These are phyloP conservation scores for Varanus komodoensis DNA, from an alignment of 2,113 vertebrate species.

Conservation along the genomic window DNA sequence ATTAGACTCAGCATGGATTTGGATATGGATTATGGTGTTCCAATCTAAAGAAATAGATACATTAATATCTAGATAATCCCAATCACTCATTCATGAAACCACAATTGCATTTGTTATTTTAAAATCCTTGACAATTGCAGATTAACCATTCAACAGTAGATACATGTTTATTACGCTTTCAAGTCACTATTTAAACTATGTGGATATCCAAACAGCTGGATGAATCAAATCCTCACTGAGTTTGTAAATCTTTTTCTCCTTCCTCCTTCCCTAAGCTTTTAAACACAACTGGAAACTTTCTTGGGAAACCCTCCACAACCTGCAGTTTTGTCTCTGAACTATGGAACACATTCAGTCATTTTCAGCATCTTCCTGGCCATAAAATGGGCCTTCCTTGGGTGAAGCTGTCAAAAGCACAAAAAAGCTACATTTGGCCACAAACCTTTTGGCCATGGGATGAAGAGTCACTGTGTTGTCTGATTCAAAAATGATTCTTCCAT, in stretches of 20 bases:
- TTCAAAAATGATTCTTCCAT: constrained; percentile 84
- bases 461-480: constrained; percentile 73
- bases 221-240: constrained; percentile 43
- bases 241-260: neutral
- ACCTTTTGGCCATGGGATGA: constrained; percentile 68
- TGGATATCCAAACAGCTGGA: constrained; percentile 48
- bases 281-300: constrained; percentile 36
- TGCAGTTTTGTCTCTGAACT: constrained; percentile 30
- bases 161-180: constrained; percentile 39
- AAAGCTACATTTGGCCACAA: constrained; percentile 29
- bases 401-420: constrained; percentile 36
- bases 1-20: neutral
- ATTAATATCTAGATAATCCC: constrained; percentile 62
- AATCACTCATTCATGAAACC: constrained; percentile 52
- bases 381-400: constrained; percentile 23
- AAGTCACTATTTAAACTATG: constrained; percentile 53
- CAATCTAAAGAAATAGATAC: constrained; percentile 54
- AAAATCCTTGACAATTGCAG: constrained; percentile 59
- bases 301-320: constrained; percentile 32
- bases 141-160: constrained; percentile 46
- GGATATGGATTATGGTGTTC: constrained; percentile 36
- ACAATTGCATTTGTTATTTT: constrained; percentile 61
- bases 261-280: constrained; percentile 22
- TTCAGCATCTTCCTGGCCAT: constrained; percentile 26
- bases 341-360: constrained; percentile 48